Evolutionary conservation across 2,797 vertebrate genomes (phyloP).

Genomic region (Mus minutoides): DNA sequence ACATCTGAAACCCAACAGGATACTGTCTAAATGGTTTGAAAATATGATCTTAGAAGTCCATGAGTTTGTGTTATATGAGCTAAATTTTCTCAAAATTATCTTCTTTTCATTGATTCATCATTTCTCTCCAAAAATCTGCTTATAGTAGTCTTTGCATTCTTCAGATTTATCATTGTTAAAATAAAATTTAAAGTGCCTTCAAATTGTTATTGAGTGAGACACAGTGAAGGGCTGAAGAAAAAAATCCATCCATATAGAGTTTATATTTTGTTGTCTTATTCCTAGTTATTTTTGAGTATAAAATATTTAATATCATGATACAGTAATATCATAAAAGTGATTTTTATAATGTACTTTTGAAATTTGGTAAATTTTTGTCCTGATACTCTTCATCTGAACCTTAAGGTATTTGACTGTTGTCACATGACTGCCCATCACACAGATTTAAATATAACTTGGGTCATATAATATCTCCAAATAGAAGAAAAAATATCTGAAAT

Average conservation of each 20-base stretch:
- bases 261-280: constrained; percentile 37
- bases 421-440: not conserved
- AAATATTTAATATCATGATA: not conserved
- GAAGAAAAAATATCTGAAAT: not conserved
- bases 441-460: constrained; percentile 29
- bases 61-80: not conserved
- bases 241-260: not conserved
- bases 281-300: not conserved
- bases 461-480: not conserved
- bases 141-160: not conserved
- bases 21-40: not conserved
- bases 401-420: not conserved
- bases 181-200: constrained; percentile 21
- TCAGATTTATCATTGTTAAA: not conserved
- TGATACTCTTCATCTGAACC: constrained; percentile 20
- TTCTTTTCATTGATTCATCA: not conserved
- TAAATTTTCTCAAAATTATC: constrained; percentile 45
- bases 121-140: constrained; percentile 42
- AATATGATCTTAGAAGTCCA: constrained; percentile 19
- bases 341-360: constrained; percentile 33
- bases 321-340: not conserved
- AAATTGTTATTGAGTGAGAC: not conserved
- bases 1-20: constrained; percentile 19
- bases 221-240: not conserved
- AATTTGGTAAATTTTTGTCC: constrained; percentile 21